Evolutionary conservation across 2,113 vertebrate genomes (phyloP), one percentile per base, ranked within the genome.

Genomic region (Lanius ludovicianus): DNA sequence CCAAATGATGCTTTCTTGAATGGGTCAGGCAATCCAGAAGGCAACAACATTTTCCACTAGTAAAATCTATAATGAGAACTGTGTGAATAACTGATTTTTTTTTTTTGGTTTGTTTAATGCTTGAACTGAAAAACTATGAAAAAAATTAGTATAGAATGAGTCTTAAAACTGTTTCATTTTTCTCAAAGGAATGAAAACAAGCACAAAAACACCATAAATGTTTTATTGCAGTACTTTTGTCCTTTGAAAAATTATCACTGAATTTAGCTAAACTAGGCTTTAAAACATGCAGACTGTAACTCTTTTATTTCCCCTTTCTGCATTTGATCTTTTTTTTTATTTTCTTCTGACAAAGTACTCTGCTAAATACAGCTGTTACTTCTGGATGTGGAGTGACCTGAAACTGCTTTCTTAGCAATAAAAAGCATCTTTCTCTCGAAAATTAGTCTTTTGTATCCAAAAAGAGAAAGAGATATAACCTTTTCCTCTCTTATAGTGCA

Each of bases 261-360:
- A 84, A 92, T 95, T 95, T 95, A 96, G 79, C 90, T 90, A 92
- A 92, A 93, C 55, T 86, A 84, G 68, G 63, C 59, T 93, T 92
- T 95, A 96, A 95, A 90, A 84, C 55, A 84, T 42, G 37, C 55
- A 81, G 80, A 80, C 59, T 74, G 35, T 84, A 92, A 80, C 50
- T 73, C 49, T 88, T 84, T 95, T 91, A 86, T 96, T 93, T 92
- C 63, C 71, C 27, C 22, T 86, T 39, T 52, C 33, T 92, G 59
- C 55, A 93, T 90, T 90, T 95, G 71, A 93, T 93, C 59, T 56
- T 80, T 74, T 37, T 37, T 90, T 95, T 92, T 84, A 69, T 90
- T 93, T 96, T 89, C 55, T 70, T 73, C 79, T 92, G 88, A 93
- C 75, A 78, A 86, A 95, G 33, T 67, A 50, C 56, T 86, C 59